Base-by-base conservation (phyloP, 2,888 invertebrate genomes). In the Macrosiphum euphorbiae region DNA sequence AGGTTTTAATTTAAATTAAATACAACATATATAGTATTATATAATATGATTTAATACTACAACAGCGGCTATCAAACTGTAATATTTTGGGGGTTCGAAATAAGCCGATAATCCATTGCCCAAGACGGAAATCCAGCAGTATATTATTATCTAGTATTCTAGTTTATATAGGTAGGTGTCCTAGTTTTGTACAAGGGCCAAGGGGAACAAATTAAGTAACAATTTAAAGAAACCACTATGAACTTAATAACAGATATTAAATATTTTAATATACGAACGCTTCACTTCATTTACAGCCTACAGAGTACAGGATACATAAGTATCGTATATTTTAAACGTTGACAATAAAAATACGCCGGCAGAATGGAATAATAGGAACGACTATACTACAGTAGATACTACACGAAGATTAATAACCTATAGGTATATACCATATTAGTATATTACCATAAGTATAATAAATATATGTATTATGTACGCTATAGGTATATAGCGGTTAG, bases 151-250 rank as follows among this genome's bases (percentile, higher is more conserved):
- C 47, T 47, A 47, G 47, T 47, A 47, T 47, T 47, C 47, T 85
- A 85, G 8, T 78, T 78, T 28, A 85, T 41, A 67, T 67, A n/a
- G 8, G 41, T 26, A 50, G 58, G 35, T 67, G 61, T 67, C n/a
- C 47, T 90, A 90, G 67, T 90, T 90, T 67, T 41, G n/a, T n/a
- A n/a, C 61, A 55, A 44, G 67, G 41, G 24, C 26, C 35, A 89
- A 89, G 20, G 61, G 47, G n/a, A 90, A 90, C 28, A 67, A 90
- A 90, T 90, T 61, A 90, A 90, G 67, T 41, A 47, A 90, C 67
- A 90, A 67, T 90, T 90, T 90, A 67, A 16, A 61, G 16, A 89
- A 28, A 55, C 41, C 41, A 44, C 47, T 16, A 89, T 61, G 44
- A 47, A 61, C 58, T 61, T 61, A 61, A 89, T 89, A 89, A 28